These are phyloP conservation scores for Abrostola tripartita DNA, from an alignment of 2,888 invertebrate species.

Conservation along the genomic window DNA sequence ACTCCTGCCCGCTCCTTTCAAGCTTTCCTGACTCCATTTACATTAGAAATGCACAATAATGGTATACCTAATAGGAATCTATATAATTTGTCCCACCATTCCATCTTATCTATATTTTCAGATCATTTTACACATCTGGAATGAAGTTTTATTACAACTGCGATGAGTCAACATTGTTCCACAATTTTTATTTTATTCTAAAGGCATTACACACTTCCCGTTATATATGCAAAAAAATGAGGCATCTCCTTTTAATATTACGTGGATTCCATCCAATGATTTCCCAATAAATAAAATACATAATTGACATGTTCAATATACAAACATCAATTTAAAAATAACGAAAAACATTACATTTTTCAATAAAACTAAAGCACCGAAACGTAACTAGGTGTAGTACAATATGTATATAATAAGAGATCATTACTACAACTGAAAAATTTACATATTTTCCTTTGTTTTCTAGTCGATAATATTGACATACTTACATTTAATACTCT, in stretches of 20 bases:
- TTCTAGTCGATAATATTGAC: slow-evolving; percentile 41
- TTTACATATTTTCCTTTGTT: slow-evolving; percentile 47
- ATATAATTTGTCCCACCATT: slow-evolving; percentile 50
- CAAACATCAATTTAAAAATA: slow-evolving; percentile 50
- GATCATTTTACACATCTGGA: slow-evolving; percentile 59
- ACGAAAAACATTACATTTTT: slow-evolving; percentile 44
- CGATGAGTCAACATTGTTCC: slow-evolving; percentile 31
- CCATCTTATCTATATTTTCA: slow-evolving; percentile 52
- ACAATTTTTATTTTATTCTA: slow-evolving; percentile 36
- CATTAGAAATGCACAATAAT: slow-evolving; percentile 61
- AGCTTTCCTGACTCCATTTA: slow-evolving; percentile 18
- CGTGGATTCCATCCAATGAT: slow-evolving; percentile 37
- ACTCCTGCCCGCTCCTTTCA: slow-evolving; percentile 33
- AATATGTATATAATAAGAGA: slow-evolving; percentile 64
- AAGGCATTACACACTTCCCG: slow-evolving; percentile 27
- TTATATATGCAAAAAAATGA: slow-evolving; percentile 37
- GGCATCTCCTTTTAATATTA: slow-evolving; percentile 34
- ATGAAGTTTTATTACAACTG: slow-evolving; percentile 55
- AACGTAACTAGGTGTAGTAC: slow-evolving; percentile 58
- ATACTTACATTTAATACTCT: slow-evolving; percentile 56
- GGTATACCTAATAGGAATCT: slow-evolving; percentile 71
- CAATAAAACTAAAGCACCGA: slow-evolving; percentile 63
- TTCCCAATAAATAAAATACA: slow-evolving; percentile 53
- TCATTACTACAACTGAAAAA: slow-evolving; percentile 59
- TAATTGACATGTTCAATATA: slow-evolving; percentile 55